Conservation (phyloP, 2,797 vertebrate genomes). For the Borostomias antarcticus region DNA sequence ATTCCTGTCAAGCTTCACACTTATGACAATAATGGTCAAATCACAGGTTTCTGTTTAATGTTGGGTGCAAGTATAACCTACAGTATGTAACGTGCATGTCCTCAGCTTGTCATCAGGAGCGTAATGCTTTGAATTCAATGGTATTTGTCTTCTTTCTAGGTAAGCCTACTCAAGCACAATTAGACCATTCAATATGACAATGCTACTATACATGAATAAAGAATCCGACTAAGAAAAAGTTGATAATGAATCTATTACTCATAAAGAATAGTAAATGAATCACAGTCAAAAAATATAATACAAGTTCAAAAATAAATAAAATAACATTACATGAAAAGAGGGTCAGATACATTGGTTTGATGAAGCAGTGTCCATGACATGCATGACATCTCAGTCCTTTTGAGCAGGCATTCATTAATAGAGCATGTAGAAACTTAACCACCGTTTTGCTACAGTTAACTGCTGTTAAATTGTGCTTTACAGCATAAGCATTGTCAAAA, state of each 20-base stretch:
- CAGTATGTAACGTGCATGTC: too few relatives aligned
- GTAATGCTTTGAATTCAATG: neutral
- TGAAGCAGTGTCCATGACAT: slow-evolving; percentile 38
- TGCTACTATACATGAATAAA: slow-evolving; percentile 9
- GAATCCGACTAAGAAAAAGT: slow-evolving; percentile 13
- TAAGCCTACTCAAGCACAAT: neutral
- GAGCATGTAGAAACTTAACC: slow-evolving; percentile 31
- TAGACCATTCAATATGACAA: neutral
- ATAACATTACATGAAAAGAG: slow-evolving; percentile 15
- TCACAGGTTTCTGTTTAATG: too few relatives aligned
- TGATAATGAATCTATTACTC: slow-evolving; percentile 22
- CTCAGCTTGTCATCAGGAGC: neutral
- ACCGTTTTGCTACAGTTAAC: slow-evolving; percentile 40
- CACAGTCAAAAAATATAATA: slow-evolving; percentile 51
- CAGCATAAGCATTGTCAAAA: slow-evolving; percentile 16
- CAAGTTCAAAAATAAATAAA: slow-evolving; percentile 33
- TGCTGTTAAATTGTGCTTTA: slow-evolving; percentile 4
- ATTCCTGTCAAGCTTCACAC: neutral
- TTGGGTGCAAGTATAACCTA: neutral
- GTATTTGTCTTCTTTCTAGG: neutral
- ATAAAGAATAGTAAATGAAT: slow-evolving; percentile 20
- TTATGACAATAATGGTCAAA: neutral
- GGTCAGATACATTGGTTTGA: slow-evolving; percentile 39
- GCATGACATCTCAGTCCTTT: slow-evolving; percentile 41
- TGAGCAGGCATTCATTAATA: slow-evolving; percentile 50